Percentiles rank a stretch among this genome's conserved stretches.
Conservation (phyloP, 2,797 vertebrate species). For the Avahi laniger region DNA sequence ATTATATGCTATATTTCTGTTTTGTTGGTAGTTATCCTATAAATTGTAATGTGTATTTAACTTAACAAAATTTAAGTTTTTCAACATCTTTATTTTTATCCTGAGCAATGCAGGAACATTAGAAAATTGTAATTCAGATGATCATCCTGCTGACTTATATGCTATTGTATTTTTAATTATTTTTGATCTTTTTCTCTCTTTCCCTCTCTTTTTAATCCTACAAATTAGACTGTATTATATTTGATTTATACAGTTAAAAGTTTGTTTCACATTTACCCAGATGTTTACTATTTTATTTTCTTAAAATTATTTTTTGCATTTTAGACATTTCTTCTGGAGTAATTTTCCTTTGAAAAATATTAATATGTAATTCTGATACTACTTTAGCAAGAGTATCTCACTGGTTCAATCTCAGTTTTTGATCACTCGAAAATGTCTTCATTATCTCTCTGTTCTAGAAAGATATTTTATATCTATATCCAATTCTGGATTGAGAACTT, state of each 20-base stretch:
- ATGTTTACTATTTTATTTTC: neutral
- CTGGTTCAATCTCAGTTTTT: neutral
- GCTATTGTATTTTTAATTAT: neutral
- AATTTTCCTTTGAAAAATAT: neutral
- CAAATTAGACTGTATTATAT: neutral
- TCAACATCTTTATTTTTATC: constrained; percentile 8
- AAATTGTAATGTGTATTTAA: neutral
- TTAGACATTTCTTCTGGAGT: neutral
- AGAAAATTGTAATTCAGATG: neutral
- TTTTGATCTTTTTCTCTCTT: neutral
- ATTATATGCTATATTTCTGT: neutral
- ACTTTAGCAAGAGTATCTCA: neutral
- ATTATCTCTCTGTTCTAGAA: neutral
- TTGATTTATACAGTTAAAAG: neutral
- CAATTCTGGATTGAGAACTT: neutral
- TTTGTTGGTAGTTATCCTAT: neutral
- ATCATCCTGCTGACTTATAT: neutral
- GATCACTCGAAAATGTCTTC: neutral
- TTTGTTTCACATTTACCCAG: neutral
- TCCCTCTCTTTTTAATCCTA: neutral
- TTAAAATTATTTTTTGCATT: neutral
- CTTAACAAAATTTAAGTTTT: neutral
- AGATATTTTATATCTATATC: neutral
- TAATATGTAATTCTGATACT: neutral
- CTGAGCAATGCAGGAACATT: neutral